phyloP scores from a whole-genome alignment of 37 sponge, comb jelly and placozoan genomes.

The Chondrosia reniformis region DNA sequence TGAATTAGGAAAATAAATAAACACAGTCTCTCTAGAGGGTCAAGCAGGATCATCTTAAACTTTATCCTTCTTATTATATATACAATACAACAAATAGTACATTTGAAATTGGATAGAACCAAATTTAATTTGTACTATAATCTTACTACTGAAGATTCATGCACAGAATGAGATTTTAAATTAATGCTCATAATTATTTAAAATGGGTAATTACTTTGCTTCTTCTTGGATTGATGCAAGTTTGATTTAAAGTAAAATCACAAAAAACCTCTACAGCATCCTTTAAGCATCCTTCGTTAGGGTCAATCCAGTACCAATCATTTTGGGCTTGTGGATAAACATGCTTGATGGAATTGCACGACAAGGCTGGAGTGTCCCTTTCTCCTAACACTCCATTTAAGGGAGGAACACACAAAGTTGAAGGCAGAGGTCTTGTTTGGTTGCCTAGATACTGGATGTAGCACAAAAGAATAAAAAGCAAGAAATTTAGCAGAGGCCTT shows the following conservation, averaged over 20 bases:
- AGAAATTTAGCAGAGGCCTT: background rate
- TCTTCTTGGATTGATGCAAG: constrained; percentile 56
- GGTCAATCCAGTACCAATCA: constrained; percentile 68
- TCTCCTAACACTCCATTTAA: background rate
- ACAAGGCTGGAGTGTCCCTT: background rate
- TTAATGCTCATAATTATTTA: no score
- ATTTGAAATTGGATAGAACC: no score
- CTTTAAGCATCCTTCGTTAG: constrained; percentile 55
- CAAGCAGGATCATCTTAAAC: no score
- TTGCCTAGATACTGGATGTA: background rate
- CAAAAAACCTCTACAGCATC: constrained; percentile 63
- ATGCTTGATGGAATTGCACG: background rate
- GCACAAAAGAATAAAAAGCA: background rate
- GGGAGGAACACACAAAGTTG: constrained; percentile 1
- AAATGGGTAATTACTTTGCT: no score
- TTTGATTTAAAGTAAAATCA: constrained; percentile 47
- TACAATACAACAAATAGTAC: no score
- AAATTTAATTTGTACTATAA: no score
- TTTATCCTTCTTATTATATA: no score
- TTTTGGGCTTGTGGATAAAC: background rate
- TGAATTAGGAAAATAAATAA: no score
- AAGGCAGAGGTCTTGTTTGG: background rate
- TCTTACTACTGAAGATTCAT: no score
- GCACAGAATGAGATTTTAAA: no score
- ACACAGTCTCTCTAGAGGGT: no score